Conservation (phyloP, 2,888 invertebrate species). For the Troides helena region DNA sequence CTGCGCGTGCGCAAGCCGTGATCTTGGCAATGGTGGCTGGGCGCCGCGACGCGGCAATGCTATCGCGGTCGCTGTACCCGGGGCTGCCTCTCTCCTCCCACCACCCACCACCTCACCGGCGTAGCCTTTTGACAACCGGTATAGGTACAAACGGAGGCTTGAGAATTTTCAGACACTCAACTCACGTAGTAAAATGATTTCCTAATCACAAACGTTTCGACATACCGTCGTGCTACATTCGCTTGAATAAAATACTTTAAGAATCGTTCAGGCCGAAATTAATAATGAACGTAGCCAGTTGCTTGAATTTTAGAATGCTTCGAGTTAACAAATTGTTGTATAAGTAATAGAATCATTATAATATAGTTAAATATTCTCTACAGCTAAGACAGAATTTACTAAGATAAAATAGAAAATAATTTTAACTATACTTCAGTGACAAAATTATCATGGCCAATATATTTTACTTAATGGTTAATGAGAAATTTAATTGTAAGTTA, state of each 20-base stretch:
- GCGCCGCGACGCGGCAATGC: slow-evolving; percentile 53
- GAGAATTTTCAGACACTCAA: slow-evolving; percentile 75
- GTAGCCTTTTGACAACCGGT: slow-evolving; percentile 77
- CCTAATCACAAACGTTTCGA: slow-evolving; percentile 31
- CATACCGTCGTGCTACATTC: slow-evolving; percentile 13
- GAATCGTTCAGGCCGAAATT: slow-evolving; percentile 1
- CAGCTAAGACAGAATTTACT: no score
- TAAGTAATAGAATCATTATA: no score
- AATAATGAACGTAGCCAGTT: not conserved
- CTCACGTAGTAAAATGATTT: slow-evolving; percentile 65
- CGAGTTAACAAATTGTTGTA: no score
- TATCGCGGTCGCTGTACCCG: slow-evolving; percentile 77
- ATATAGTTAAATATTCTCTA: no score
- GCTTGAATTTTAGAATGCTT: not conserved
- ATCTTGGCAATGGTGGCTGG: slow-evolving; percentile 83
- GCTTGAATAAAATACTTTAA: slow-evolving; percentile 16
- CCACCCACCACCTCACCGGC: slow-evolving; percentile 41
- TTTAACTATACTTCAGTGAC: no score
- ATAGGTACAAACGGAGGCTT: slow-evolving; percentile 58
- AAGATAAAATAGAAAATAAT: no score
- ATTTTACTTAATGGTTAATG: no score
- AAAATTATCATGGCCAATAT: no score
- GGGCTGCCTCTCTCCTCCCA: slow-evolving; percentile 44
- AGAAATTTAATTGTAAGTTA: no score
- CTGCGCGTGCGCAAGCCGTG: slow-evolving; percentile 78